Conservation (phyloP, 2,113 vertebrate genomes). For the Saguinus midas region DNA sequence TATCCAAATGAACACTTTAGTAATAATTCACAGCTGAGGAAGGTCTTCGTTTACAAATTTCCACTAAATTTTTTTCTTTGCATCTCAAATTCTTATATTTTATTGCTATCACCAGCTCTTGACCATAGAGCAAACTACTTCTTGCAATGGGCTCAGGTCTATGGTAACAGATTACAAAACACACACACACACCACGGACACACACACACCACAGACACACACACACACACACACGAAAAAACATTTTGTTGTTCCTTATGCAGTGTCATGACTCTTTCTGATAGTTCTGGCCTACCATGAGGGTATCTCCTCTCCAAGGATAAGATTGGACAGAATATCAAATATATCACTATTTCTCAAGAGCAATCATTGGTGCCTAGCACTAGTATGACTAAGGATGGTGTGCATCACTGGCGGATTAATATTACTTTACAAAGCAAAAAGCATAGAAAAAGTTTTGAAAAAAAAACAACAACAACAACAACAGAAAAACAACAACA, state of each 20-base stretch:
- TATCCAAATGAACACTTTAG: not conserved
- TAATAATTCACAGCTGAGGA: not conserved
- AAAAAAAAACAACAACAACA: rapidly evolving
- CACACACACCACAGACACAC: too few relatives aligned
- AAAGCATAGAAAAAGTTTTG: not conserved
- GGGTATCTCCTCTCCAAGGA: not conserved
- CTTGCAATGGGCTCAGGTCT: not conserved
- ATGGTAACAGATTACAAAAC: not conserved
- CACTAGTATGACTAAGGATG: not conserved
- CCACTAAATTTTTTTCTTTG: not conserved
- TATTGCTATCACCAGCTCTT: not conserved
- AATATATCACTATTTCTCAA: not conserved
- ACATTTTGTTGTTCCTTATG: not conserved
- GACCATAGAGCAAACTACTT: not conserved
- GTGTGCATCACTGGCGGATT: not conserved
- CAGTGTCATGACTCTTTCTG: not conserved
- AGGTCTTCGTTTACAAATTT: not conserved
- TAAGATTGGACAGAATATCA: not conserved
- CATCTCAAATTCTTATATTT: not conserved
- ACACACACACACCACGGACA: too few relatives aligned
- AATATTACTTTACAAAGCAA: not conserved
- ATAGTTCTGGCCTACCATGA: not conserved
- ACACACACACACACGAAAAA: not conserved
- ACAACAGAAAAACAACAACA: not conserved
- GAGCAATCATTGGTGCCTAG: not conserved